Conservation (phyloP, 1,140 invertebrate species). For the Drosophila sucinea region DNA sequence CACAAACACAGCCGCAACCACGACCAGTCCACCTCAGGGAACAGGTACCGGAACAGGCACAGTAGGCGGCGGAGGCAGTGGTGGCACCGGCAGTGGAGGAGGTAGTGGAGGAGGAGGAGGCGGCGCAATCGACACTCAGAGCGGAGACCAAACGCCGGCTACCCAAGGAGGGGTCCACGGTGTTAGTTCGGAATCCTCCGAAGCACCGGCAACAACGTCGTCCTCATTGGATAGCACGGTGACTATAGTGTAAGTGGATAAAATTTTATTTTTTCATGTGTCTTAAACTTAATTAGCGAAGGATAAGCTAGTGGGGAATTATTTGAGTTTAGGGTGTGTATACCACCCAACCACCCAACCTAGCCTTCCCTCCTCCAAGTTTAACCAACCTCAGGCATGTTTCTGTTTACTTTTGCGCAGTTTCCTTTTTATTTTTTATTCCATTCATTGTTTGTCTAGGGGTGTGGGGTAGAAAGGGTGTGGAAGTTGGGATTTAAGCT, state of each 20-base stretch:
- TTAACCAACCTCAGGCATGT: slow-evolving; percentile 21
- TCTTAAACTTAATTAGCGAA: slow-evolving; percentile 36
- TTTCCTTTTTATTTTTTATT: slow-evolving; percentile 26
- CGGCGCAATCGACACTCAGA: slow-evolving; percentile 32
- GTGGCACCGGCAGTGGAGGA: slow-evolving; percentile 54
- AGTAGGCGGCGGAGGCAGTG: slow-evolving; percentile 17
- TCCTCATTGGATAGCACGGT: slow-evolving; percentile 50
- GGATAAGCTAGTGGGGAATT: slow-evolving; percentile 40
- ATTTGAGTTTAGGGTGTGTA: slow-evolving; percentile 47
- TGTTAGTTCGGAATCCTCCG: not conserved
- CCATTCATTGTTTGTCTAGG: slow-evolving; percentile 47
- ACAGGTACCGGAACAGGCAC: slow-evolving; percentile 41
- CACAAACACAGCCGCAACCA: slow-evolving; percentile 43
- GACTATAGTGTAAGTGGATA: slow-evolving; percentile 67
- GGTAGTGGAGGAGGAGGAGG: slow-evolving; percentile 30
- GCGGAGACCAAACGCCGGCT: slow-evolving; percentile 48
- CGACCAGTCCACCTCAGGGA: slow-evolving; percentile 56
- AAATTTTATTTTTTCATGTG: too few relatives aligned
- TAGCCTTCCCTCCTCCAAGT: not conserved
- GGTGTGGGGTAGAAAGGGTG: not conserved
- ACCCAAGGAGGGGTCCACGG: slow-evolving; percentile 31
- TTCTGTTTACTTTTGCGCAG: slow-evolving; percentile 59
- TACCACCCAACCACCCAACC: slow-evolving; percentile 1
- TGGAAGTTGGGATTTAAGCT: not conserved
- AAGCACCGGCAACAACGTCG: slow-evolving; percentile 15